These are phyloP conservation scores for Erpetoichthys calabaricus DNA, from an alignment of 2,797 vertebrate species.

Conservation along the genomic window DNA sequence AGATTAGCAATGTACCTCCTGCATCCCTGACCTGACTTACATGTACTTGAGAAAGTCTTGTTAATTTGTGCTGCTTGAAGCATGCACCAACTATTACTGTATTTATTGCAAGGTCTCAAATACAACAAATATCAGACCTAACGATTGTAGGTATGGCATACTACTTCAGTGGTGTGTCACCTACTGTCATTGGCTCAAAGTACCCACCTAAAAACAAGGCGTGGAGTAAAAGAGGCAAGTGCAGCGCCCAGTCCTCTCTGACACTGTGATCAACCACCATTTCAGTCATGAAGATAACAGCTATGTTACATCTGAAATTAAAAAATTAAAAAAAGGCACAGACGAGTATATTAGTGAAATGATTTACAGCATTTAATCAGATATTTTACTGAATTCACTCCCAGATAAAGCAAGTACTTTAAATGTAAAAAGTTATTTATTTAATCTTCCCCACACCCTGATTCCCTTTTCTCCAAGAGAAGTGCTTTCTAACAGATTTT, in stretches of 20 bases:
- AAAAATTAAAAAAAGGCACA: constrained; percentile 3
- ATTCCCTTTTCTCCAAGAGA: no score
- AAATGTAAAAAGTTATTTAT: no score
- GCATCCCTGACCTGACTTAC: no score
- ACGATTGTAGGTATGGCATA: neutral
- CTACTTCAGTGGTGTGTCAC: neutral
- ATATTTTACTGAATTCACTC: neutral
- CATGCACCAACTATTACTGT: no score
- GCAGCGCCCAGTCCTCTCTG: constrained; percentile 94
- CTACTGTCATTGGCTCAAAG: neutral
- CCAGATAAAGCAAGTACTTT: no score
- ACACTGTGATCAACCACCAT: constrained; percentile 98
- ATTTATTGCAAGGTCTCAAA: no score
- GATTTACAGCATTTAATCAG: neutral
- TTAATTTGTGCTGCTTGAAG: no score
- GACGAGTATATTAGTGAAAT: neutral
- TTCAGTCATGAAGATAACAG: constrained; percentile 97
- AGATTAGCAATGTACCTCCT: no score
- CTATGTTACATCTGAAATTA: constrained; percentile 79
- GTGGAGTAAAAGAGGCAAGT: constrained; percentile 81
- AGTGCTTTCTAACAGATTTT: no score
- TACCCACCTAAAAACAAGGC: constrained; percentile 85
- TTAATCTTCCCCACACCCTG: no score
- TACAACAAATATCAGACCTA: no score
- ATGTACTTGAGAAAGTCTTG: no score